These are phyloP conservation scores for Caprella mutica DNA, from an alignment of 2,888 invertebrate species.

Conservation along the genomic window DNA sequence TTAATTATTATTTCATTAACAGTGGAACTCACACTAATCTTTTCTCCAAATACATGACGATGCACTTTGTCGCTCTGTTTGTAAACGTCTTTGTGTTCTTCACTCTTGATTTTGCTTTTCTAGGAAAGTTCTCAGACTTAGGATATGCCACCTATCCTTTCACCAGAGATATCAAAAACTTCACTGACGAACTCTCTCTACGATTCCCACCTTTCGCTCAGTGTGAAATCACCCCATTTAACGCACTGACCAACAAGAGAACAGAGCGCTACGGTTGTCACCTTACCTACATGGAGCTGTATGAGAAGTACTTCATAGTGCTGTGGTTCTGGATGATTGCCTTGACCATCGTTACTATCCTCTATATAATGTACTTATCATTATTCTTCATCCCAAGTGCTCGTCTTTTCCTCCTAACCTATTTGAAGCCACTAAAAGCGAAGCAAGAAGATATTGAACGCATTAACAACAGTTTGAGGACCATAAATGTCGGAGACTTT, in stretches of 20 bases:
- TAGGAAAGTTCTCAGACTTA: constrained; percentile 22
- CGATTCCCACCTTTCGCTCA: no score
- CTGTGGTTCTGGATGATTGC: constrained; percentile 28
- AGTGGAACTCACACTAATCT: constrained; percentile 28
- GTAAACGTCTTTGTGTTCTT: constrained; percentile 24
- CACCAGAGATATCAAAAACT: constrained; percentile 15
- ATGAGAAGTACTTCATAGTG: constrained; percentile 25
- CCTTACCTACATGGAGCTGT: constrained; percentile 30
- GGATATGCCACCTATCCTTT: constrained; percentile 22
- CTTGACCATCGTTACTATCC: constrained; percentile 20
- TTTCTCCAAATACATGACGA: constrained; percentile 21
- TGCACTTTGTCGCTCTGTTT: constrained; percentile 15
- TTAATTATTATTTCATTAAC: constrained; percentile 22
- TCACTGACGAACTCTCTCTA: constrained; percentile 28
- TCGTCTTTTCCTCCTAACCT: constrained; percentile 14
- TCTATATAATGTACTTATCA: constrained; percentile 24
- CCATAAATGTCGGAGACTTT: constrained; percentile 28
- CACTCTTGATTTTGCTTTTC: constrained; percentile 22
- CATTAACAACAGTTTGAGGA: no score
- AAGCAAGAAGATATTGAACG: constrained; percentile 10
- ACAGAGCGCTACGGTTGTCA: constrained; percentile 26
- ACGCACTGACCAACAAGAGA: constrained; percentile 22
- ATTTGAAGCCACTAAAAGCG: constrained; percentile 17
- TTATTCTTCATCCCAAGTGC: constrained; percentile 21
- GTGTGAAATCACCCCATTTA: constrained; percentile 14